phyloP scores from a whole-genome alignment of 2,888 invertebrate species.

The Mesorhabditis spiculigera region DNA sequence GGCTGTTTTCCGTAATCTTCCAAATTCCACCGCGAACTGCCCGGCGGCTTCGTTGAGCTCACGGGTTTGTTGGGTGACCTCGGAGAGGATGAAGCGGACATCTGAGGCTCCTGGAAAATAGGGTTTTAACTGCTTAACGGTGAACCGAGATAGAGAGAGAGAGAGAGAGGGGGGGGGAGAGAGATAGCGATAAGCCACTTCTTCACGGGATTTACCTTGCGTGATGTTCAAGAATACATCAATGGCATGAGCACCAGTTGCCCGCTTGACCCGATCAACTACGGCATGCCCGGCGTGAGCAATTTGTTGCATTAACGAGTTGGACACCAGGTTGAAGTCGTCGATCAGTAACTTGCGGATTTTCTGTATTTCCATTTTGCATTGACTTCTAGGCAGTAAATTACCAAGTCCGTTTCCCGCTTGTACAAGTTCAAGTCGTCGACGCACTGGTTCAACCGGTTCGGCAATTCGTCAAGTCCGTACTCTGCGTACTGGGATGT shows the following conservation, averaged over 20 bases:
- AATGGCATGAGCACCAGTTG: constrained; percentile 47
- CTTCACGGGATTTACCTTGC: constrained; percentile 26
- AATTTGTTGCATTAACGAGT: constrained; percentile 36
- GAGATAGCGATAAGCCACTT: constrained; percentile 14
- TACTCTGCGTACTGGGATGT: constrained; percentile 53
- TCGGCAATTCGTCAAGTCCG: constrained; percentile 52
- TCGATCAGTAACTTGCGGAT: constrained; percentile 50
- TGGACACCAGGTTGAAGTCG: constrained; percentile 45
- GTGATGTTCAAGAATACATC: constrained; percentile 42
- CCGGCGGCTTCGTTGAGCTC: neutral
- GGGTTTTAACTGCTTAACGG: too few relatives aligned
- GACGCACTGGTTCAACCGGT: constrained; percentile 49
- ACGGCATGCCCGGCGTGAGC: constrained; percentile 37
- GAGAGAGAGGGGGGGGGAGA: neutral
- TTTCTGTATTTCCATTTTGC: constrained; percentile 30
- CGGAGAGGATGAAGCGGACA: neutral
- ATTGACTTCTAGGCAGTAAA: neutral
- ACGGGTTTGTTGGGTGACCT: neutral
- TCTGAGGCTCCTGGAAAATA: neutral
- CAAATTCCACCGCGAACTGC: constrained; percentile 26
- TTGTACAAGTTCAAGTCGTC: constrained; percentile 55
- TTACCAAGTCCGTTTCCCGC: constrained; percentile 48
- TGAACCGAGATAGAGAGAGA: neutral
- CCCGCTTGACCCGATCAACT: constrained; percentile 44
- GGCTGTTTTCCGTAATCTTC: constrained; percentile 37